A percentile compares a stretch with the other conserved stretches of the same genome.
Evolutionary conservation across 2,888 invertebrate species (phyloP).

Genomic region (Sturmia bella): DNA sequence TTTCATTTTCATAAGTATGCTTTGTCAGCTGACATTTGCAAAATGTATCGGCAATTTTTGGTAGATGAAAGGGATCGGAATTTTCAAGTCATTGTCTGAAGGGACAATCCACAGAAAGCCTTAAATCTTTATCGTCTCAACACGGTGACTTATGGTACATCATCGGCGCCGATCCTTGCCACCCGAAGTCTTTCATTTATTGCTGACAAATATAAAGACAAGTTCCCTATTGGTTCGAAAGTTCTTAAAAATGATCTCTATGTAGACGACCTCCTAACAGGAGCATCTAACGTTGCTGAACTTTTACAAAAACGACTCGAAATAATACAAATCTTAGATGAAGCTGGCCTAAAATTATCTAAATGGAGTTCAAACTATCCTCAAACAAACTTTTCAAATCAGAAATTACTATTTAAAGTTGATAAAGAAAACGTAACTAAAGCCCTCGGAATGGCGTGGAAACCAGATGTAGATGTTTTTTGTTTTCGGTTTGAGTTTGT

Average conservation of each 20-base stretch:
- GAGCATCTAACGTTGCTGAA: not conserved
- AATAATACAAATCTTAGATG: slow-evolving; percentile 14
- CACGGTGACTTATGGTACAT: not conserved
- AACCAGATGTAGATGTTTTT: slow-evolving; percentile 11
- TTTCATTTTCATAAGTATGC: slow-evolving; percentile 1
- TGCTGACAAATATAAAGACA: slow-evolving; percentile 1
- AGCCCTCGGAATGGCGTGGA: slow-evolving; percentile 35
- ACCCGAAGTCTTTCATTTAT: slow-evolving; percentile 7
- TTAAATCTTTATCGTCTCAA: not conserved
- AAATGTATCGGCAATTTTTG: slow-evolving; percentile 13
- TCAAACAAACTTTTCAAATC: not conserved
- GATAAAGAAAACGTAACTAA: slow-evolving; percentile 23
- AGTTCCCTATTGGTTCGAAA: slow-evolving; percentile 10
- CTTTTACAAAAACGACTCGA: slow-evolving; percentile 10
- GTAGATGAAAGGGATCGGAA: slow-evolving; percentile 34
- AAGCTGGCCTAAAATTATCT: slow-evolving; percentile 15
- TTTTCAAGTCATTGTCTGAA: slow-evolving; percentile 51
- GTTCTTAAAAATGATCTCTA: slow-evolving; percentile 17
- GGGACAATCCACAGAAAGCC: not conserved
- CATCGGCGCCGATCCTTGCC: slow-evolving; percentile 7
- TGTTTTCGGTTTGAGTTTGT: slow-evolving; percentile 41
- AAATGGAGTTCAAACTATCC: slow-evolving; percentile 34
- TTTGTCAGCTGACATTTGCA: slow-evolving; percentile 4
- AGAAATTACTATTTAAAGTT: not conserved
- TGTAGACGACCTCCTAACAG: slow-evolving; percentile 6